Conservation (phyloP, 1,140 invertebrate genomes). For the Zophobas morio region DNA sequence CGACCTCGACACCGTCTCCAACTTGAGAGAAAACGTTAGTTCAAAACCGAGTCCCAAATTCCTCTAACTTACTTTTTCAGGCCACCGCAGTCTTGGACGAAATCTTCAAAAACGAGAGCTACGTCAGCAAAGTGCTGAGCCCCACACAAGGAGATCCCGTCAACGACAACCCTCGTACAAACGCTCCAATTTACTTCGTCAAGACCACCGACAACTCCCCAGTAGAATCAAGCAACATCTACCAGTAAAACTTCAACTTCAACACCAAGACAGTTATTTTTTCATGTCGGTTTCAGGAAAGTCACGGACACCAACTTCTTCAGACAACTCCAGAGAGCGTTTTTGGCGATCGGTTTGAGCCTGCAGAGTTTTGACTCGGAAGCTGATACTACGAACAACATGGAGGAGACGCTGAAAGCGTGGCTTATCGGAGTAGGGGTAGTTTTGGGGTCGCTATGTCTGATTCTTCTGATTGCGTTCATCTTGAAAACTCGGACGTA, state of each 20-base stretch:
- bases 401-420: slow-evolving; percentile 66
- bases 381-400: slow-evolving; percentile 58
- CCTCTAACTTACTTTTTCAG: neutral
- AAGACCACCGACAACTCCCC: neutral
- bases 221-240: neutral
- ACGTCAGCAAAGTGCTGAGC: too few species aligned
- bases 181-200: neutral
- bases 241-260: neutral
- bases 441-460: slow-evolving; percentile 68
- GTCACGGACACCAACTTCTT: slow-evolving; percentile 53
- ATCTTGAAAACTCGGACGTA: slow-evolving; percentile 70
- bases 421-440: slow-evolving; percentile 70
- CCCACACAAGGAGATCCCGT: too few species aligned
- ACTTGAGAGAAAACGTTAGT: slow-evolving; percentile 67
- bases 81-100: neutral
- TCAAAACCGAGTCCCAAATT: neutral
- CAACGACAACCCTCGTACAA: too few species aligned
- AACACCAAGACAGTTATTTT: neutral
- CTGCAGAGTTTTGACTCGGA: slow-evolving; percentile 49
- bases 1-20: slow-evolving; percentile 65
- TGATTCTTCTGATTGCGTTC: slow-evolving; percentile 69
- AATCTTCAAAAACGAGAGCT: slow-evolving; percentile 15
- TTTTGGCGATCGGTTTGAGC: slow-evolving; percentile 1
- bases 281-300: slow-evolving; percentile 47
- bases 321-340: slow-evolving; percentile 28